Evolutionary conservation across 2,888 invertebrate genomes (phyloP), one percentile per base, ranked within the genome.

Genomic region (Caenorhabditis auriculariae): DNA sequence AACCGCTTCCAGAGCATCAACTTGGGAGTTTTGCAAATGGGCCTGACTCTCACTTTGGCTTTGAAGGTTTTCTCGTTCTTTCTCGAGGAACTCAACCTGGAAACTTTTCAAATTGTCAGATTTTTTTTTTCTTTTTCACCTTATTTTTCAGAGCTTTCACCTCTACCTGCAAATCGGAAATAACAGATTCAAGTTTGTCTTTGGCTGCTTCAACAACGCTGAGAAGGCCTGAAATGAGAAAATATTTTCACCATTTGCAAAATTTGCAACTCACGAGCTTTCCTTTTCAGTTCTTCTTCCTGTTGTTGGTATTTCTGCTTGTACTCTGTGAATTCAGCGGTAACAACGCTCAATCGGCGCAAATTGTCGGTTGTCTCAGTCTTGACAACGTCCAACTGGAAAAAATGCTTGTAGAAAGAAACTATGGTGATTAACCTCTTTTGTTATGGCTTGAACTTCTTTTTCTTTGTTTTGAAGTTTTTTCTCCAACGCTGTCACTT

Each of bases 1-100:
- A 46, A 78, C 81, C 19, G 80, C 82, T 71, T 81, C 81, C 15
- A 81, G 60, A 0, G 81, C 80, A 32, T 78, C 71, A 1, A 81
- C 74, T 69, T 81, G 81, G 24, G 78, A 77, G 39, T 73, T 69
- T 41, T 80, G 77, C n/a, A 82, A 64, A 41, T 78, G 72, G 1
- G 74, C 72, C 50, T 82, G 82, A 39, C 72, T 73, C 44, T 82
- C 79, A 51, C 77, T 78, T 54, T 82, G 80, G 47, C 76, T 74
- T 55, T 77, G 78, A 21, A 81, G 69, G 42, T 78, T 81, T 41
- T 77, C 67, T 12, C 81, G 58, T 58, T 81, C 81, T 46, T 73
- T 80, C 54, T 81, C 81, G 46, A 81, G 62, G 44, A 81, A 81
- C 35, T 75, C 74, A n/a, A 65, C 61, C 64, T 64, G 48, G 49